Percentiles rank a stretch among this genome's conserved stretches.
phyloP scores from a whole-genome alignment of 2,888 invertebrate species.

The Cephus pygmeus region DNA sequence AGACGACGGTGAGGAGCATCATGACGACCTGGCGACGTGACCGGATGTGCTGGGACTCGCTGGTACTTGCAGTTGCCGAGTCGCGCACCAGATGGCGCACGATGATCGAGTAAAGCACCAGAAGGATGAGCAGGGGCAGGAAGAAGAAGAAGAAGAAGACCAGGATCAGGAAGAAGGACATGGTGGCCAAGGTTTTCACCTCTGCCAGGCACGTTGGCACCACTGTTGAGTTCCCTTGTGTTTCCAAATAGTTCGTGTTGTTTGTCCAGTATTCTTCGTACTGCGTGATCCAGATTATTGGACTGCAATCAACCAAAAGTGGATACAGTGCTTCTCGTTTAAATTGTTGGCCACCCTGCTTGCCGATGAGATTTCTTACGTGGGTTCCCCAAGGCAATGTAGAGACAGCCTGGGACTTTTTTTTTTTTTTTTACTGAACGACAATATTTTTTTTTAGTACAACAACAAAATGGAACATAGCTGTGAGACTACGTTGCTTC shows the following conservation, averaged over 20 bases:
- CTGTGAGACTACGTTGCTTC: too few relatives aligned
- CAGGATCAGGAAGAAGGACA: conserved; percentile 82
- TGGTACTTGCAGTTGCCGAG: conserved; percentile 77
- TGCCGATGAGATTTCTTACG: neutral
- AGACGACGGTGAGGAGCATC: conserved; percentile 87
- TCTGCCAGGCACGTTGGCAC: conserved; percentile 84
- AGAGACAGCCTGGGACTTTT: neutral
- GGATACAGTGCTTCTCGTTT: conserved; percentile 30
- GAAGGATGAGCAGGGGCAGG: conserved; percentile 81
- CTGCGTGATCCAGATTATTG: conserved; percentile 69
- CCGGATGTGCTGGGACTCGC: conserved; percentile 77
- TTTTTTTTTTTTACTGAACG: neutral
- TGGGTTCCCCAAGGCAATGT: neutral
- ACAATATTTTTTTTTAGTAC: too few relatives aligned
- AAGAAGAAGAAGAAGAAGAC: conserved; percentile 82
- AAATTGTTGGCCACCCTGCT: neutral
- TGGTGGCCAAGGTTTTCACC: conserved; percentile 81
- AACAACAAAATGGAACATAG: too few relatives aligned
- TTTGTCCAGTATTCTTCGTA: conserved; percentile 52
- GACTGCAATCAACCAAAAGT: conserved; percentile 75
- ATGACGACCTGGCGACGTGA: conserved; percentile 86
- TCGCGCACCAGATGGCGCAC: conserved; percentile 83
- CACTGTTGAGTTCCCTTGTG: conserved; percentile 70
- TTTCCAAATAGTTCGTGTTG: conserved; percentile 66
- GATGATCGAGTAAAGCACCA: conserved; percentile 85